Conservation (phyloP, 2,113 vertebrate species). For the Grallaria varia region DNA sequence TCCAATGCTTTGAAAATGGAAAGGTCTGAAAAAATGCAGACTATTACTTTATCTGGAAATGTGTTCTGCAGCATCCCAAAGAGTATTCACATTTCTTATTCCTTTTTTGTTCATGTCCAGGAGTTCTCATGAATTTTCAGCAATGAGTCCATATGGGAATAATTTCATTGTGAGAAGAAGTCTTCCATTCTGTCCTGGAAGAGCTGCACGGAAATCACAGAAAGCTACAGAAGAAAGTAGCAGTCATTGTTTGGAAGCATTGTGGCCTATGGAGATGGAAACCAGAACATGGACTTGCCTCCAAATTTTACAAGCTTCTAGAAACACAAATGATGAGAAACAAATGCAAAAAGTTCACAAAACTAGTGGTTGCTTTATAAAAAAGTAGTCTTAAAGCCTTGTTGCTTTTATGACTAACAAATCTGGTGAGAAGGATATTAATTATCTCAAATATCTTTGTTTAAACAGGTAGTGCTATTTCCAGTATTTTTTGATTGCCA, state of each 20-base stretch:
- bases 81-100: constrained; percentile 6
- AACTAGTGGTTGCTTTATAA: not conserved
- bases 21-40: constrained; percentile 11
- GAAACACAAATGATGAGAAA: constrained; percentile 28
- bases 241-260: constrained; percentile 42
- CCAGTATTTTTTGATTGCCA: not conserved
- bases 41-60: constrained; percentile 41
- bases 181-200: constrained; percentile 37
- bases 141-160: constrained; percentile 37
- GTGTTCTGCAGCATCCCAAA: not conserved
- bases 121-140: constrained; percentile 35
- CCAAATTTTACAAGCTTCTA: constrained; percentile 36
- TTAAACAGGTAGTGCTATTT: not conserved
- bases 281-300: constrained; percentile 28
- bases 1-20: not conserved
- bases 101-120: constrained; percentile 33
- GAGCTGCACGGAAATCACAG: constrained; percentile 4
- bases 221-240: constrained; percentile 49
- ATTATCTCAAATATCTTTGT: not conserved
- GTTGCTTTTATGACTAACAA: not conserved
- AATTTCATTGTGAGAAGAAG: constrained; percentile 28
- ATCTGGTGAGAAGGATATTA: not conserved
- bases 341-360: constrained; percentile 13
- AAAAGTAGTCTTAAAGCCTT: not conserved
- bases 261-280: constrained; percentile 44